Evolutionary conservation across 53 echinoderm and acorn worm species (phyloP).

Genomic region (Antedon mediterranea): DNA sequence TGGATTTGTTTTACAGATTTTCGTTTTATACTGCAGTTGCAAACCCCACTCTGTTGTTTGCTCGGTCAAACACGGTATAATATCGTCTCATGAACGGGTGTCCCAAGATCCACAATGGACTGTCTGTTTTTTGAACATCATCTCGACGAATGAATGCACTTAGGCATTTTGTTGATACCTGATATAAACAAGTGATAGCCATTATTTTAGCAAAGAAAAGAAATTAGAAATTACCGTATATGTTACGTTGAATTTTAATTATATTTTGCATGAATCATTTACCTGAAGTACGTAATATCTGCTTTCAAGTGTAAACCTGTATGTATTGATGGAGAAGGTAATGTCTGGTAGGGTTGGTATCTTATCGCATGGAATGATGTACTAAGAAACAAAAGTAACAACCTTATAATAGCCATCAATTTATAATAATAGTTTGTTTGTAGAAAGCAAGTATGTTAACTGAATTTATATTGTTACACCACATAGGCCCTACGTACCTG

Average conservation of each 20-base stretch:
- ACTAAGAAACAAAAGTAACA: conserved; percentile 23
- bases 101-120: conserved; percentile 95
- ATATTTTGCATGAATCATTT: not conserved
- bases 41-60: conserved; percentile 60
- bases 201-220: too few relatives aligned
- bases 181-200: too few relatives aligned
- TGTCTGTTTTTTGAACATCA: conserved; percentile 66
- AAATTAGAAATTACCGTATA: too few relatives aligned
- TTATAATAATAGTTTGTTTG: too few relatives aligned
- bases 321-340: conserved; percentile 36
- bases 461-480: too few relatives aligned
- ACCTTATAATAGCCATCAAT: not conserved
- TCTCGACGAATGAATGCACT: conserved; percentile 84
- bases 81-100: conserved; percentile 75
- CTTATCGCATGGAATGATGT: conserved; percentile 45
- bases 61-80: conserved; percentile 90
- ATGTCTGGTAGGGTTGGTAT: conserved; percentile 42
- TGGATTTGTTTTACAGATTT: too few relatives aligned
- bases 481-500: conserved; percentile 64
- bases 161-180: conserved; percentile 12
- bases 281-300: conserved; percentile 72
- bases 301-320: conserved; percentile 38
- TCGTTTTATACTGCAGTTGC: conserved; percentile 36
- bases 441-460: too few relatives aligned
- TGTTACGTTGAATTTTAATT: too few relatives aligned